phyloP scores from a whole-genome alignment of 2,888 invertebrate genomes.

The Lysandra bellargus region DNA sequence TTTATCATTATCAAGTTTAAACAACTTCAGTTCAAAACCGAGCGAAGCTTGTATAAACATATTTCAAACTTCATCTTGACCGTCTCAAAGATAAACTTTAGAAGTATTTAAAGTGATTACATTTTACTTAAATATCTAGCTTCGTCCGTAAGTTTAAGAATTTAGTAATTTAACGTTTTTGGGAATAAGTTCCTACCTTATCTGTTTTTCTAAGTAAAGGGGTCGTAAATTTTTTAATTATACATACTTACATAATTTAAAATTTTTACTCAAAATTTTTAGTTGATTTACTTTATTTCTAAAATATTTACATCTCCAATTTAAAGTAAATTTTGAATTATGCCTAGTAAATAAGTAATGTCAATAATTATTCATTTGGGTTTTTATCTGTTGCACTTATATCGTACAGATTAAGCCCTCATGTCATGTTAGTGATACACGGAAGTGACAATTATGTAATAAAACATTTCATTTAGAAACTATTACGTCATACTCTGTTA shows the following conservation, averaged over 20 bases:
- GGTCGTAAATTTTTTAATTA: neutral
- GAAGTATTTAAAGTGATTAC: conserved; percentile 62
- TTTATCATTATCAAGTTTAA: conserved; percentile 43
- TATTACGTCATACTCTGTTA: conserved; percentile 19
- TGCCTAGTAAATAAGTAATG: neutral
- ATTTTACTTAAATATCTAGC: neutral
- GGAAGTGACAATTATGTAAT: conserved; percentile 12
- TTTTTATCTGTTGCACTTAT: neutral
- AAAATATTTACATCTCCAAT: no score
- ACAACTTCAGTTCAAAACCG: conserved; percentile 41
- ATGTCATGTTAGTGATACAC: neutral
- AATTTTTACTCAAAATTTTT: no score
- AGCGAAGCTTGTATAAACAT: conserved; percentile 49
- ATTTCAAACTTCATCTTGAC: conserved; percentile 58
- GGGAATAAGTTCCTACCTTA: neutral
- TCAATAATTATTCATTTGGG: neutral
- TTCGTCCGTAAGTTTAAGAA: neutral
- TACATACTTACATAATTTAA: neutral
- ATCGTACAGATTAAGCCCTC: neutral
- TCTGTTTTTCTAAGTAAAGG: neutral
- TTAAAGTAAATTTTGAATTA: no score
- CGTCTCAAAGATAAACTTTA: conserved; percentile 55
- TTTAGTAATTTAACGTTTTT: neutral
- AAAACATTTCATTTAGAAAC: conserved; percentile 18
- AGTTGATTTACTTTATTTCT: no score